Conservation (phyloP, 2,888 invertebrate species). For the Drosophila trichaetosa region DNA sequence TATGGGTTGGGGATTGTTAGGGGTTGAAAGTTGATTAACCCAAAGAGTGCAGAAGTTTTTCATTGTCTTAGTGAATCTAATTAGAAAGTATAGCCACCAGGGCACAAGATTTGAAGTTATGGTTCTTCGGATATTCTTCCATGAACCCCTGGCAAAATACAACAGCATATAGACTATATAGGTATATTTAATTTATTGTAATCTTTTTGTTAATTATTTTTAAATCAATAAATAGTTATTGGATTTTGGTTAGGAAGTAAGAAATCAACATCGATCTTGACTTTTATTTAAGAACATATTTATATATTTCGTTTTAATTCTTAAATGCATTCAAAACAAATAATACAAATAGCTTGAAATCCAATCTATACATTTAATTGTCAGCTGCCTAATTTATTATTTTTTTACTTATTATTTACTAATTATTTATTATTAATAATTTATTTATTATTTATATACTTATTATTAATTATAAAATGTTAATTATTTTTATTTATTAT, state of each 20-base stretch:
- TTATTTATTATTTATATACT: background rate
- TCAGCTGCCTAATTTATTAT: background rate
- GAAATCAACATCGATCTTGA: too few species aligned
- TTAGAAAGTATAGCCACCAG: background rate
- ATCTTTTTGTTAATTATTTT: too few species aligned
- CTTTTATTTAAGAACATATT: background rate
- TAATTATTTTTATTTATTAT: background rate
- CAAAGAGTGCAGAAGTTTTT: background rate
- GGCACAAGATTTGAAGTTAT: background rate
- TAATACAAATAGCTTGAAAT: background rate
- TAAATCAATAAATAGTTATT: background rate
- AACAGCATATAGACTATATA: background rate
- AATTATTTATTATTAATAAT: too few species aligned
- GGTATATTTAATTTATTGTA: background rate
- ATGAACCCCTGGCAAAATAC: background rate
- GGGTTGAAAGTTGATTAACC: slow-evolving; percentile 45
- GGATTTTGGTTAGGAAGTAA: too few species aligned
- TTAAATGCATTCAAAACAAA: background rate
- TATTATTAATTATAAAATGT: background rate
- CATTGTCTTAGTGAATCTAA: background rate
- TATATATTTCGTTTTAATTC: background rate
- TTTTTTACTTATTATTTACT: background rate
- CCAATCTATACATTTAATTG: background rate
- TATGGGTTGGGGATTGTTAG: background rate
- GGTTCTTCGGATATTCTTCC: background rate